Conservation (phyloP, 2,113 vertebrate genomes). For the Phycodurus eques region DNA sequence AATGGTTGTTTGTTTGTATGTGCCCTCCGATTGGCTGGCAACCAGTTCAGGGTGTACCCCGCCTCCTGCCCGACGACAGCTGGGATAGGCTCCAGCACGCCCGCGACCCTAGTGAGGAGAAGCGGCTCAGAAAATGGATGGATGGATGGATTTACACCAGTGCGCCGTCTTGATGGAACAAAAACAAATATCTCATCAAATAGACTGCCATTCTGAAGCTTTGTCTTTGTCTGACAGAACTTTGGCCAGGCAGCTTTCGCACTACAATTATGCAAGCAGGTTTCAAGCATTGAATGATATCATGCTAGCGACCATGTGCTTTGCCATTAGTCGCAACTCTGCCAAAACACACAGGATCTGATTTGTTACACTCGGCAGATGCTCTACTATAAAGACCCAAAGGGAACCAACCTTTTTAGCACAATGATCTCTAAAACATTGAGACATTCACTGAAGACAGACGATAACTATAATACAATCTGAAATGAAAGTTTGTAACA, state of each 20-base stretch:
- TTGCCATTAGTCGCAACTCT: conserved; percentile 2
- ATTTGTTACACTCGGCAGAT: conserved; percentile 8
- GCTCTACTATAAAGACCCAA: conserved; percentile 20
- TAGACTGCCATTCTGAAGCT: background rate
- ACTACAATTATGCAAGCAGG: conserved; percentile 22
- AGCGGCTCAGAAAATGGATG: too few relatives aligned
- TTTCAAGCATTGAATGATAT: conserved; percentile 25
- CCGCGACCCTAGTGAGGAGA: too few relatives aligned
- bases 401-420: conserved; percentile 33
- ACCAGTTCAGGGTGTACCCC: too few relatives aligned
- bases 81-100: too few relatives aligned
- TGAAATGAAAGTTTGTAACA: too few relatives aligned
- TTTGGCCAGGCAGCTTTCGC: conserved; percentile 8
- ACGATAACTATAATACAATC: too few relatives aligned
- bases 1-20: too few relatives aligned
- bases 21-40: too few relatives aligned
- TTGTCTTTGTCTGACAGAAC: conserved; percentile 19
- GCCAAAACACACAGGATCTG: conserved; percentile 4
- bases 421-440: background rate
- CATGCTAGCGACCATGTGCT: conserved; percentile 10
- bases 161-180: background rate
- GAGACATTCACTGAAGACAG: background rate
- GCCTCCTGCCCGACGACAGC: too few relatives aligned
- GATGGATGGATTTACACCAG: background rate
- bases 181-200: background rate